Base-by-base conservation (phyloP, 2,113 vertebrate genomes). In the Malaclemys terrapin region DNA sequence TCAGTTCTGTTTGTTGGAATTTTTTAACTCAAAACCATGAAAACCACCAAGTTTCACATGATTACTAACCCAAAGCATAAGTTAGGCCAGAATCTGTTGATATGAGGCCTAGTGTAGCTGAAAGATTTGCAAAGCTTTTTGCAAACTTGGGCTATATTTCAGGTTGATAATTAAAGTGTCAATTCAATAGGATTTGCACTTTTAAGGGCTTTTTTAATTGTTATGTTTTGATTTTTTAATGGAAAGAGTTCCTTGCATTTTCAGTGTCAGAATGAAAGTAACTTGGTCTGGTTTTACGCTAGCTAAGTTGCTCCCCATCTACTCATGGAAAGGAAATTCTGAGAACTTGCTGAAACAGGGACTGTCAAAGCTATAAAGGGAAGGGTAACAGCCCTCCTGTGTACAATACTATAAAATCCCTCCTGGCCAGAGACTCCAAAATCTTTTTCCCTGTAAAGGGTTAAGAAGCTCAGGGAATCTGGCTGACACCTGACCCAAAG, bases 311-410 rank as follows among this genome's bases (percentile, higher is more conserved):
- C 29, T 31, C 31, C 31, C 31, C 13, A 35, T 11, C 75, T 83
- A 79, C 76, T 85, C 25, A 53, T 14, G 88, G 5, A 1, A 87
- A 59, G 59, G 83, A 8, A 94, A 59, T 10, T n/a, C 38, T 54
- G 52, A 42, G 50, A 4, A 1, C 0, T 31, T 65, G 14, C 14
- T 35, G 14, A 65, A 65, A 65, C 62, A 69, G 19, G 0, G 13
- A 47, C 19, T 45, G 45, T 6, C 45, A 45, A 6, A 45, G 6
- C 45, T 45, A 45, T 45, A 45, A 45, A 45, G 45, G 45, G 45
- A 45, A 45, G 45, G 45, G 45, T 45, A 45, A 45, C 45, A 45
- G 45, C 45, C 45, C 45, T 45, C 45, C 6, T 45, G 6, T 45
- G 45, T 45, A 45, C 45, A 45, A 45, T 45, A 45, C 45, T 45